phyloP scores from a whole-genome alignment of 2,888 invertebrate species.

The Periphyllus acericola region DNA sequence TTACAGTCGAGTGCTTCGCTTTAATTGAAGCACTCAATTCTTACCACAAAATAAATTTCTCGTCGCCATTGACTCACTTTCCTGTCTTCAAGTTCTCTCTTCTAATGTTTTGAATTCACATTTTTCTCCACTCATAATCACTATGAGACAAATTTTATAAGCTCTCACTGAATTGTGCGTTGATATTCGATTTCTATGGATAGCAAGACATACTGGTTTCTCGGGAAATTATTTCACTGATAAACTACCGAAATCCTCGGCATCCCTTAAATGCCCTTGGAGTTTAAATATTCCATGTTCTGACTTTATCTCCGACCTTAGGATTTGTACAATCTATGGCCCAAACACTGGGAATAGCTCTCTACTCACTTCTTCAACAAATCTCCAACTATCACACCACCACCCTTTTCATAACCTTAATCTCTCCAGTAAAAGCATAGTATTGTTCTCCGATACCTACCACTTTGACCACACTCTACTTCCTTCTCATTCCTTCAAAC shows the following conservation, averaged over 20 bases:
- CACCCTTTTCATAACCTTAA: no score
- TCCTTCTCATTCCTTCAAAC: no score
- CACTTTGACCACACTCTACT: no score
- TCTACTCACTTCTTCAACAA: no score
- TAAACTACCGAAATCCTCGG: not conserved
- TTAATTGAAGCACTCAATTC: not conserved
- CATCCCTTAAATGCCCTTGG: not conserved
- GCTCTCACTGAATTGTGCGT: no score
- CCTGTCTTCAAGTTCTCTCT: not conserved
- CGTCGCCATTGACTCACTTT: not conserved
- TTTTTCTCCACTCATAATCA: conserved; percentile 2
- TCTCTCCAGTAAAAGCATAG: no score
- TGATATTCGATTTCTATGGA: not conserved
- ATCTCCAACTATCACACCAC: no score
- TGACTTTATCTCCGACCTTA: not conserved
- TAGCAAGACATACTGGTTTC: not conserved
- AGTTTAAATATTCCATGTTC: not conserved
- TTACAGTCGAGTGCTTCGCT: not conserved
- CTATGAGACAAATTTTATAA: not conserved
- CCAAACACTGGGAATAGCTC: no score
- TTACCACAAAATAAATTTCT: not conserved
- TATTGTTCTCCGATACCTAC: no score
- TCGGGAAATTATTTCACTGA: not conserved
- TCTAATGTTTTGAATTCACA: not conserved
- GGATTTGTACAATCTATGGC: not conserved